phyloP scores from a whole-genome alignment of 2,113 vertebrate genomes.

The Platysternon megacephalum region DNA sequence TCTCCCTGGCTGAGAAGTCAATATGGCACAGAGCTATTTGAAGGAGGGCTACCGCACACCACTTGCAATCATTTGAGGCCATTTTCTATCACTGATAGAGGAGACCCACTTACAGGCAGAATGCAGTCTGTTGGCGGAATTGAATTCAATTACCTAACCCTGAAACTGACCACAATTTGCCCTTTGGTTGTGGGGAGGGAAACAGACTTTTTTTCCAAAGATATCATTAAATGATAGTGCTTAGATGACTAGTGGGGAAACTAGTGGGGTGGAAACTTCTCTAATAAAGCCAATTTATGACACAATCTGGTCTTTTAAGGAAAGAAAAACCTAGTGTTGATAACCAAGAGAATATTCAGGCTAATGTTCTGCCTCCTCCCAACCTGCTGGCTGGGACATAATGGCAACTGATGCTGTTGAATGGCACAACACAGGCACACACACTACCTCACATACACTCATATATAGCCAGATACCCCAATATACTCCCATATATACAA shows the following conservation, averaged over 20 bases:
- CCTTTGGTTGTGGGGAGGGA: background rate
- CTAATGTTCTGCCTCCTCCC: background rate
- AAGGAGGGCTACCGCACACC: background rate
- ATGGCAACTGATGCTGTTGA: background rate
- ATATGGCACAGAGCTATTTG: conserved; percentile 32
- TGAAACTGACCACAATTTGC: background rate
- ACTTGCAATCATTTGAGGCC: conserved; percentile 30
- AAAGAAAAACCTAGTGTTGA: background rate
- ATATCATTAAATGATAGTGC: background rate
- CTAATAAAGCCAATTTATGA: background rate
- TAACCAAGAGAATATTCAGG: background rate
- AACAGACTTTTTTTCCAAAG: fast-evolving
- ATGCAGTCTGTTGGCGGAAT: background rate
- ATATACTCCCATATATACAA: background rate
- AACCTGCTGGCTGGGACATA: background rate
- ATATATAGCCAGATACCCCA: background rate
- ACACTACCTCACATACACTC: background rate
- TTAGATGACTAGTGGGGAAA: background rate
- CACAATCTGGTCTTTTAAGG: background rate
- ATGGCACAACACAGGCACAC: background rate
- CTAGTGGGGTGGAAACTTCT: background rate
- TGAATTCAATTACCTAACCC: background rate
- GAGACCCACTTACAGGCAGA: background rate
- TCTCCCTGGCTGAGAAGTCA: conserved; percentile 39
- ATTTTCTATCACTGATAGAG: conserved; percentile 51